Conservation (phyloP, 2,888 invertebrate species). For the Epicampocera succincta region DNA sequence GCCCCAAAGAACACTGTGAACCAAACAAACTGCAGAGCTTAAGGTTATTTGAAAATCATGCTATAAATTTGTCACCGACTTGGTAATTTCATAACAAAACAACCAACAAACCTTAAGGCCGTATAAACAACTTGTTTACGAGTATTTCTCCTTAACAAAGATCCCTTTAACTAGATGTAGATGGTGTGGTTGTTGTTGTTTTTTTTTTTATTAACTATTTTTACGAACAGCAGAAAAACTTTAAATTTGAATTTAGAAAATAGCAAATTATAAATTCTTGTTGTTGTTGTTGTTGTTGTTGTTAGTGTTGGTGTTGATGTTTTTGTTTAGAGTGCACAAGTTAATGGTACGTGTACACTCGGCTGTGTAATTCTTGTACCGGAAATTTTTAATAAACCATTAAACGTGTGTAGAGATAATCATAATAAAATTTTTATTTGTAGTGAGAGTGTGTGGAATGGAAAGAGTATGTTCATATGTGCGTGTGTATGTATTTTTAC, state of each 20-base stretch:
- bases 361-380: constrained; percentile 55
- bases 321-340: constrained; percentile 3
- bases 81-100: neutral
- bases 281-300: neutral
- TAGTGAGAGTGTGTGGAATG: neutral
- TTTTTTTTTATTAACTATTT: too few relatives aligned
- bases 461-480: neutral
- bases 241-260: neutral
- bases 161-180: neutral
- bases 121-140: neutral
- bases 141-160: neutral
- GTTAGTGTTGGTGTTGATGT: too few relatives aligned
- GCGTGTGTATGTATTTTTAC: neutral
- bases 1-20: neutral
- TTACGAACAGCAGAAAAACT: too few relatives aligned
- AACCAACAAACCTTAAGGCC: neutral
- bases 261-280: constrained; percentile 3
- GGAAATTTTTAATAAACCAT: constrained; percentile 68
- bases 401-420: constrained; percentile 56
- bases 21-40: constrained; percentile 3
- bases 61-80: constrained; percentile 30
- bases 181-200: neutral
- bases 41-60: constrained; percentile 21
- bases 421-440: constrained; percentile 44
- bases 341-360: constrained; percentile 21